A percentile compares a stretch with the other conserved stretches of the same genome.
Evolutionary conservation across 2,113 vertebrate species (phyloP).

Genomic region (Sebastes schlegelii): DNA sequence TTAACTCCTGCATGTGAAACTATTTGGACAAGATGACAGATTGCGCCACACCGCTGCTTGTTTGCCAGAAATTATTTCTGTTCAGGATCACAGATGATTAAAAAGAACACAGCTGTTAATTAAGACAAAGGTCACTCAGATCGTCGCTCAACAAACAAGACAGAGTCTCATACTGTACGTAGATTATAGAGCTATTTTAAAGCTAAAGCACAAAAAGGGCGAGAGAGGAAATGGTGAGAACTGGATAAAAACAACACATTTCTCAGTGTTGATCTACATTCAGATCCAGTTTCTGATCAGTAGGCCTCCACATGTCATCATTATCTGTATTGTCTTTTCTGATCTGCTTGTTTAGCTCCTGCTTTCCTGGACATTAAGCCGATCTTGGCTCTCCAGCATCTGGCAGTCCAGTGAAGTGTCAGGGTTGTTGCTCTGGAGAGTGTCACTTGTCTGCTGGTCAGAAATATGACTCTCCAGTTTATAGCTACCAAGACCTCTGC

Average conservation of each 20-base stretch:
- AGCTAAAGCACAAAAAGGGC: not conserved
- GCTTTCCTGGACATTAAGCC: constrained; percentile 5
- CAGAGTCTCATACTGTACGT: not conserved
- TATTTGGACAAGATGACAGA: constrained; percentile 51
- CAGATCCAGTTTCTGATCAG: constrained; percentile 11
- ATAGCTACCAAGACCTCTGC: constrained; percentile 40
- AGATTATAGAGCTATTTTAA: not conserved
- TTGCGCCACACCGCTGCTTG: constrained; percentile 7
- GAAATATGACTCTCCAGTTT: constrained; percentile 63
- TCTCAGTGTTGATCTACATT: constrained; percentile 16
- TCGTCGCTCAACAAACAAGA: not conserved
- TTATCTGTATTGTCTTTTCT: constrained; percentile 31
- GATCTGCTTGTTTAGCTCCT: constrained; percentile 27
- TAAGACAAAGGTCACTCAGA: constrained; percentile 4
- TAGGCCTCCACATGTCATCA: constrained; percentile 9
- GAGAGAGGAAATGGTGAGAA: not conserved
- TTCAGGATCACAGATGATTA: constrained; percentile 32
- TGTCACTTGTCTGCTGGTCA: constrained; percentile 37
- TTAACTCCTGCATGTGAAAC: constrained; percentile 37
- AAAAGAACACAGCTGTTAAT: constrained; percentile 14
- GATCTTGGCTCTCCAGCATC: constrained; percentile 28
- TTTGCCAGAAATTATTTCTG: constrained; percentile 45
- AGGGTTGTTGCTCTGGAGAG: constrained; percentile 35
- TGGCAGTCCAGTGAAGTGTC: constrained; percentile 29
- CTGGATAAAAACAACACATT: not conserved